Conservation (phyloP, 2,113 vertebrate genomes). For the Sebastes fasciatus region DNA sequence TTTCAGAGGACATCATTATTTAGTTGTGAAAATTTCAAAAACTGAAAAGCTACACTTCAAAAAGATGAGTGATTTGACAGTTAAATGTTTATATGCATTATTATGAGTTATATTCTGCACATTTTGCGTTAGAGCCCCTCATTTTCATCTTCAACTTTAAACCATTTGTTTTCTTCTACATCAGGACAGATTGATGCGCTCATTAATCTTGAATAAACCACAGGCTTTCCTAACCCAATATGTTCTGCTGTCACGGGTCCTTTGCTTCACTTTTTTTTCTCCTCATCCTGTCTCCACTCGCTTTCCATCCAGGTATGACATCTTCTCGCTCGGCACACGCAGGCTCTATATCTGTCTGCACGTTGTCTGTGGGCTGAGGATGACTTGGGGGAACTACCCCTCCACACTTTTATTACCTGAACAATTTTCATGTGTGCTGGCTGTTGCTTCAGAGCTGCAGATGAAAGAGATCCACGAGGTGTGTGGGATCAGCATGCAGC, state of each 20-base stretch:
- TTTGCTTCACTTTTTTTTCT: slow-evolving; percentile 19
- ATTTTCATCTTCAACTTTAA: background rate
- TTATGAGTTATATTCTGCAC: background rate
- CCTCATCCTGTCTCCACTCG: slow-evolving; percentile 60
- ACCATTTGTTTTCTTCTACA: background rate
- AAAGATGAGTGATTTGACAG: too few species aligned
- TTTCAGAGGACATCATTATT: background rate
- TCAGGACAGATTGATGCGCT: slow-evolving; percentile 19
- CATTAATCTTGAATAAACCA: slow-evolving; percentile 38
- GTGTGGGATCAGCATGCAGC: slow-evolving; percentile 62
- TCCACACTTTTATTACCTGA: slow-evolving; percentile 65
- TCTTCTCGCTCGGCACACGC: slow-evolving; percentile 29
- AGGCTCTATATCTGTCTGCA: slow-evolving; percentile 70
- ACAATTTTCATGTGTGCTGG: slow-evolving; percentile 53
- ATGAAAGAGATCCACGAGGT: slow-evolving; percentile 66
- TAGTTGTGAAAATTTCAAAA: background rate
- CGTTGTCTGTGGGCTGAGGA: slow-evolving; percentile 62
- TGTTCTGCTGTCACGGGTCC: slow-evolving; percentile 15
- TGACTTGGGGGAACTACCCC: slow-evolving; percentile 55
- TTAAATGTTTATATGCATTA: background rate
- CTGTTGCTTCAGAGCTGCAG: slow-evolving; percentile 50
- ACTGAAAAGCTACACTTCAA: background rate
- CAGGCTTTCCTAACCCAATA: slow-evolving; percentile 25
- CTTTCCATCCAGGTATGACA: slow-evolving; percentile 65
- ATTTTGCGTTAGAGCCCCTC: background rate